Evolutionary conservation across 2,888 invertebrate genomes (phyloP).

Genomic region (Sisyra terminalis): DNA sequence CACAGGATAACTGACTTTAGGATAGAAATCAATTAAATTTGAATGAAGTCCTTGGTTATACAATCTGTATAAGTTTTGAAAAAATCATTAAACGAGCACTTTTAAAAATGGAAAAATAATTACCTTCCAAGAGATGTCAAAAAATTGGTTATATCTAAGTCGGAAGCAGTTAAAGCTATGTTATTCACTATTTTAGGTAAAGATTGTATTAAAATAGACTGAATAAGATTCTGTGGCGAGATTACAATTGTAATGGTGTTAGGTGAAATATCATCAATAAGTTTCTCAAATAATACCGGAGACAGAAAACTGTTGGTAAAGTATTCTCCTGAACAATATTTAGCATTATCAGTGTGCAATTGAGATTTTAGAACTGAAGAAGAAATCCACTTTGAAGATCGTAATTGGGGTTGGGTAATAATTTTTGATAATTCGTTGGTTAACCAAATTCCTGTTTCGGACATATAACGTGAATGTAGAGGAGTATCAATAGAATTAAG

Average conservation of each 20-base stretch:
- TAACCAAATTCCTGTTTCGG: conserved; percentile 57
- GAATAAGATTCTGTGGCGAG: conserved; percentile 79
- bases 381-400: conserved; percentile 68
- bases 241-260: conserved; percentile 74
- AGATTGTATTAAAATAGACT: conserved; percentile 72
- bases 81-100: too few species aligned
- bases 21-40: conserved; percentile 59
- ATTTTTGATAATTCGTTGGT: conserved; percentile 53
- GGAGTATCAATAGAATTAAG: conserved; percentile 70
- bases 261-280: conserved; percentile 58
- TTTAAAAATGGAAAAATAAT: too few species aligned
- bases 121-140: too few species aligned
- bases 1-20: conserved; percentile 62
- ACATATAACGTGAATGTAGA: conserved; percentile 75
- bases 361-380: conserved; percentile 66
- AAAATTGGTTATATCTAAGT: too few species aligned
- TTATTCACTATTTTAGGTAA: conserved; percentile 50
- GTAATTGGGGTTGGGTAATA: conserved; percentile 52
- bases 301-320: conserved; percentile 83
- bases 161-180: too few species aligned
- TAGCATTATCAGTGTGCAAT: conserved; percentile 48
- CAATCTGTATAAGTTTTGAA: conserved; percentile 32
- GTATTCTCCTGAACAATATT: conserved; percentile 67
- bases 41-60: conserved; percentile 64
- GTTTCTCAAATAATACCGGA: conserved; percentile 76